phyloP scores from a whole-genome alignment of 2,113 vertebrate genomes.

The Mormyrus iriodes region DNA sequence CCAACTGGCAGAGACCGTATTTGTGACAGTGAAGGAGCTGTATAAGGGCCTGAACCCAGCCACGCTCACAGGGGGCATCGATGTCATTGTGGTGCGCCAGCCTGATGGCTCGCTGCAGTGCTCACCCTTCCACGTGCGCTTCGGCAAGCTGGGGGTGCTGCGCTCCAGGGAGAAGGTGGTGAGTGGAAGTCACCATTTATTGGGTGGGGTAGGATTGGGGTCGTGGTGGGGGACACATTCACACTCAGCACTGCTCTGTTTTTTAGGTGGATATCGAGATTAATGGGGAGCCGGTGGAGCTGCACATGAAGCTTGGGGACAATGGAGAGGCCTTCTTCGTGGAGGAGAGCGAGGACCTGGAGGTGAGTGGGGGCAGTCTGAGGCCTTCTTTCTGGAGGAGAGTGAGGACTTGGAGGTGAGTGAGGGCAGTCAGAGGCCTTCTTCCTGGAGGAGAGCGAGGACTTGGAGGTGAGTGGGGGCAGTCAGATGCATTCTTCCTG shows the following conservation, averaged over 20 bases:
- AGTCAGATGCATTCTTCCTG: too few relatives aligned
- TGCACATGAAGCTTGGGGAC: slow-evolving; percentile 92
- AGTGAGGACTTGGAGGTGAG: slow-evolving; percentile 67
- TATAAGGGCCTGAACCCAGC: slow-evolving; percentile 84
- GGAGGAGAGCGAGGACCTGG: slow-evolving; percentile 68
- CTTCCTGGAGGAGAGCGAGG: slow-evolving; percentile 78
- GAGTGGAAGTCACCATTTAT: slow-evolving; percentile 39
- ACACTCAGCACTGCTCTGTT: background rate
- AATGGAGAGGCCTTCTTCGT: slow-evolving; percentile 94
- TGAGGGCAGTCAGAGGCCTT: slow-evolving; percentile 68
- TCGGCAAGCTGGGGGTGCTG: slow-evolving; percentile 89
- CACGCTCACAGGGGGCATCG: slow-evolving; percentile 81
- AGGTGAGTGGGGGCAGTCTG: slow-evolving; percentile 33
- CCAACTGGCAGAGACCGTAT: slow-evolving; percentile 80
- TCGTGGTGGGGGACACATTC: background rate
- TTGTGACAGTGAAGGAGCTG: slow-evolving; percentile 80
- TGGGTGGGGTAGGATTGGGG: background rate
- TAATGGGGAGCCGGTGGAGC: slow-evolving; percentile 79
- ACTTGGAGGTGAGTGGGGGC: slow-evolving; percentile 57
- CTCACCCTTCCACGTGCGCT: slow-evolving; percentile 89
- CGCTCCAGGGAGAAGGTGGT: slow-evolving; percentile 89
- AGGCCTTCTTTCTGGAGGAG: slow-evolving; percentile 88
- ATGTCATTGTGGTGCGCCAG: slow-evolving; percentile 87
- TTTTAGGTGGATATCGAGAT: slow-evolving; percentile 89
- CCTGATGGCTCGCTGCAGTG: slow-evolving; percentile 78